phyloP scores from a whole-genome alignment of 2,797 vertebrate species.

The Pangasius djambal region DNA sequence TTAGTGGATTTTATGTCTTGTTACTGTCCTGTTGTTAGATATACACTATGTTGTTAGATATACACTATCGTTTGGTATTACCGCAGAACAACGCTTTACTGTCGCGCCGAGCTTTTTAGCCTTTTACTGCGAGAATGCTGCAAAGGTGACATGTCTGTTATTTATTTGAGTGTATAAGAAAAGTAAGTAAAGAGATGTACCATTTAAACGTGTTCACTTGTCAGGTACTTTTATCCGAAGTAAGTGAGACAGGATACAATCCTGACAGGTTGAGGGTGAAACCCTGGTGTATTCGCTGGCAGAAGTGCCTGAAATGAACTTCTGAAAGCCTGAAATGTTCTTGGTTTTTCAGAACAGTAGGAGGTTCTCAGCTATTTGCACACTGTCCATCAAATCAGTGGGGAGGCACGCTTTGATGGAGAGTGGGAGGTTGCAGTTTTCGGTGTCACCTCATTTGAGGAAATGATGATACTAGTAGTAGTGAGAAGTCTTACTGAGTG shows the following conservation, averaged over 20 bases:
- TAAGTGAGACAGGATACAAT: background rate
- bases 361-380: background rate
- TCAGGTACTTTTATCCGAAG: background rate
- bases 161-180: constrained; percentile 6
- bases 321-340: background rate
- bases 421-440: constrained; percentile 14
- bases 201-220: background rate
- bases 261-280: constrained; percentile 3
- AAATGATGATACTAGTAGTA: background rate
- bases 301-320: background rate
- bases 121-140: background rate
- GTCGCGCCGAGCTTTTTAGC: background rate
- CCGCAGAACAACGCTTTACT: constrained; percentile 2
- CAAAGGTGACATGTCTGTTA: background rate
- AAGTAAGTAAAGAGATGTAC: background rate
- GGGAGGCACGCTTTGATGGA: background rate
- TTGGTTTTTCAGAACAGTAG: background rate
- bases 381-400: background rate
- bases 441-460: constrained; percentile 21
- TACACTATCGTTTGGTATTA: constrained; percentile 8
- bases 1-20: constrained; percentile 26
- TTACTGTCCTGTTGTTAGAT: constrained; percentile 5
- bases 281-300: background rate
- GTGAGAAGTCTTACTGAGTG: background rate
- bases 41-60: constrained; percentile 1